Percentiles rank a stretch among this genome's conserved stretches.
Evolutionary conservation across 2,888 invertebrate genomes (phyloP).

Genomic region (Volucella zonaria): DNA sequence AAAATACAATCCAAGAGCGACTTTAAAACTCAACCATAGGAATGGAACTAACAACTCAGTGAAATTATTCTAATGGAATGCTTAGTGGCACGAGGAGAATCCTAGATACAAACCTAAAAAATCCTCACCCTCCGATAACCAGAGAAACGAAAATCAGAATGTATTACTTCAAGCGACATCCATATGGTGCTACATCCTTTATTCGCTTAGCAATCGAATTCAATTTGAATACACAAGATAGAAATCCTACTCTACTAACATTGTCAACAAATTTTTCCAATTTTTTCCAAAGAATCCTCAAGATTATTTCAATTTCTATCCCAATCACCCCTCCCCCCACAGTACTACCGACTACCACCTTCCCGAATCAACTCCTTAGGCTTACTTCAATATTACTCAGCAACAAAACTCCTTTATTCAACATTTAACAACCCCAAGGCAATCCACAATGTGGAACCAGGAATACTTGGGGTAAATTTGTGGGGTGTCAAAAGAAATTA

Average conservation of each 20-base stretch:
- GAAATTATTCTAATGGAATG: too few species aligned
- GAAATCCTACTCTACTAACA: neutral
- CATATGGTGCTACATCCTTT: too few species aligned
- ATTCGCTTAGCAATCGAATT: constrained; percentile 7
- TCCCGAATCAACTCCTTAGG: too few species aligned
- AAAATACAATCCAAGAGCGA: too few species aligned
- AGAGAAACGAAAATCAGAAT: too few species aligned
- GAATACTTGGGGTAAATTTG: constrained; percentile 12
- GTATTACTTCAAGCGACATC: too few species aligned
- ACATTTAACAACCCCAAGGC: constrained; percentile 11
- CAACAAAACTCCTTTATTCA: constrained; percentile 9
- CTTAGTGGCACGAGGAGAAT: too few species aligned
- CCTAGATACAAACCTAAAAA: too few species aligned
- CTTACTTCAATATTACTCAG: constrained; percentile 8
- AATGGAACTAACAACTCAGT: too few species aligned
- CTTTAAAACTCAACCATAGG: too few species aligned
- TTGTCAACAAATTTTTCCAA: neutral
- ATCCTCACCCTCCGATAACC: too few species aligned
- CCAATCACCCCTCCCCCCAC: neutral
- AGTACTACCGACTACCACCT: too few species aligned
- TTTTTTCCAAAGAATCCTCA: constrained; percentile 13
- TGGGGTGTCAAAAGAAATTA: constrained; percentile 5
- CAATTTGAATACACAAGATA: constrained; percentile 3
- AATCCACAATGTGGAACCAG: constrained; percentile 7
- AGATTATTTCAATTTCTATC: constrained; percentile 25